These are phyloP conservation scores for Chloroceryle aenea DNA, from an alignment of 2,113 vertebrate genomes.

Conservation along the genomic window DNA sequence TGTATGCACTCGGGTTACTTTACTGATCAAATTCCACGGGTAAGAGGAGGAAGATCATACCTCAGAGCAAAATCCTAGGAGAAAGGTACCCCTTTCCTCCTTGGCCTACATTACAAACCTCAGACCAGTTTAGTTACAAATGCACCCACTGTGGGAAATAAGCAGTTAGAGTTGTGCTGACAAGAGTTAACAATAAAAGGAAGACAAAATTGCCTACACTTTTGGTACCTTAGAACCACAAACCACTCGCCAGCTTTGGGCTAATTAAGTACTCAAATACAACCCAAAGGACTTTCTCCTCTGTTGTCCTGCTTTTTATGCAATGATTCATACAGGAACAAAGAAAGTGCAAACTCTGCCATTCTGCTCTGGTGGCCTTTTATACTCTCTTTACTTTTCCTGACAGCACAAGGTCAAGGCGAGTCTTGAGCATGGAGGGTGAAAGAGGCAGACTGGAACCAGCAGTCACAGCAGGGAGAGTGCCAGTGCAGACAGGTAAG, in stretches of 20 bases:
- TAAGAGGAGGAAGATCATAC: neutral
- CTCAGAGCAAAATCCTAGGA: neutral
- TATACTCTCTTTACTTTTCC: neutral
- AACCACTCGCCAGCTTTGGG: neutral
- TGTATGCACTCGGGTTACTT: neutral
- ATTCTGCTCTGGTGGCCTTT: neutral
- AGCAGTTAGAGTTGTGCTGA: neutral
- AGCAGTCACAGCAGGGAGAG: neutral
- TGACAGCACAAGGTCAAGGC: neutral
- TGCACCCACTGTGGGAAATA: neutral
- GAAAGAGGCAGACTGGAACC: neutral
- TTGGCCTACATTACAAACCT: neutral
- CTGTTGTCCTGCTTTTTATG: neutral
- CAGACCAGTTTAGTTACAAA: neutral
- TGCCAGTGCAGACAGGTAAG: neutral
- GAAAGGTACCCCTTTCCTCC: neutral
- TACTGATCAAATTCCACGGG: neutral
- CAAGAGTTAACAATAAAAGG: neutral
- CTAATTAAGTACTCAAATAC: neutral
- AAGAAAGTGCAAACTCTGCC: neutral
- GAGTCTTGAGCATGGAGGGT: accelerated
- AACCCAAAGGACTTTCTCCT: neutral
- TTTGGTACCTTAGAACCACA: neutral
- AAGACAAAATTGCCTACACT: neutral
- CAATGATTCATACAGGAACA: neutral